A percentile compares a stretch with the other conserved stretches of the same genome.
Evolutionary conservation across 2,797 vertebrate genomes (phyloP).

Genomic region (Garrulus glandarius): DNA sequence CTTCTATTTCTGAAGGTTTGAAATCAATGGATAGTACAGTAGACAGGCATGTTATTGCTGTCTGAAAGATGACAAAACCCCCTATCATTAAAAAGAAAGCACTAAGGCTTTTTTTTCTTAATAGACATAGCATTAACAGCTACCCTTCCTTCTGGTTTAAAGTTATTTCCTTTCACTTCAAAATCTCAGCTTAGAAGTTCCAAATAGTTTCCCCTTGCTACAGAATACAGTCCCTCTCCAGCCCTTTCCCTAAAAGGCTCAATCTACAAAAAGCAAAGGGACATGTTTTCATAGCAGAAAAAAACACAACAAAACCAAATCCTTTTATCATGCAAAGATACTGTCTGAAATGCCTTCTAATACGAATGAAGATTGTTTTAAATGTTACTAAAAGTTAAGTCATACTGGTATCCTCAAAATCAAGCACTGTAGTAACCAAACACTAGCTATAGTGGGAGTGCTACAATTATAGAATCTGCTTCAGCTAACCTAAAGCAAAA

Average conservation of each 20-base stretch:
- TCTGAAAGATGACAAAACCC: slow-evolving; percentile 73
- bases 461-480: not conserved
- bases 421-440: not conserved
- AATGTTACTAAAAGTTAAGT: not conserved
- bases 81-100: not conserved
- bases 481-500: not conserved
- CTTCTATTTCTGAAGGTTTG: slow-evolving; percentile 95
- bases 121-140: not conserved
- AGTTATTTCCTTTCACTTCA: not conserved
- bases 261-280: not conserved
- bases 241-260: not conserved
- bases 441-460: not conserved
- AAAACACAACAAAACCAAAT: not conserved
- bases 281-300: not conserved
- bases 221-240: not conserved
- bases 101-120: not conserved
- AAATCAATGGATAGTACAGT: slow-evolving; percentile 96
- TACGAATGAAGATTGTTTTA: not conserved
- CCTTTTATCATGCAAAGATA: not conserved
- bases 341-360: not conserved
- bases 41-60: slow-evolving; percentile 92
- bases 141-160: not conserved
- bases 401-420: not conserved
- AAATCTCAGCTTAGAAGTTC: not conserved
- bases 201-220: not conserved